These are phyloP conservation scores for Syngnathus acus DNA, from an alignment of 2,797 vertebrate genomes.

Conservation along the genomic window DNA sequence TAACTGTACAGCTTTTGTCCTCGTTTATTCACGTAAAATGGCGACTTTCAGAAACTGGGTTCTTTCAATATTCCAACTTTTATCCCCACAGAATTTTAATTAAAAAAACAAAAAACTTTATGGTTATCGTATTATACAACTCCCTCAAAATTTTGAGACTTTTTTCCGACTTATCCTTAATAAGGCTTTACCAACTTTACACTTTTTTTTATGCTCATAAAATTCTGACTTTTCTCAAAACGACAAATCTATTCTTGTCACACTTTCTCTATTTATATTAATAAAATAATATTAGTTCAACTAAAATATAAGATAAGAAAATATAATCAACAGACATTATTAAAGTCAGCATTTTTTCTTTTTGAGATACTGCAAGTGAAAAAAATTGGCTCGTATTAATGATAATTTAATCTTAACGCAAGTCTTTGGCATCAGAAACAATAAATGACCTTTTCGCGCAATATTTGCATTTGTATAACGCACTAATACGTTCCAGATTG, in stretches of 20 bases:
- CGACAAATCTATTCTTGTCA: background rate
- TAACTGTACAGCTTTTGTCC: background rate
- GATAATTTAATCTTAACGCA: conserved; percentile 61
- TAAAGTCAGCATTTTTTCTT: conserved; percentile 3
- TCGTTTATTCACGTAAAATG: background rate
- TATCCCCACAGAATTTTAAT: background rate
- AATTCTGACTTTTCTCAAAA: background rate
- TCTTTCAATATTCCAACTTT: background rate
- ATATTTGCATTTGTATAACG: background rate
- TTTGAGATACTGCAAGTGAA: conserved; percentile 14
- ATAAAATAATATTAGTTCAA: background rate
- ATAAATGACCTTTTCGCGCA: conserved; percentile 68
- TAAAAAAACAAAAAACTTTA: background rate
- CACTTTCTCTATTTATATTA: background rate
- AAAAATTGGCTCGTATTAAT: conserved; percentile 25
- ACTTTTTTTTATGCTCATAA: background rate
- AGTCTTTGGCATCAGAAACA: conserved; percentile 80
- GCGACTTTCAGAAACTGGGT: background rate
- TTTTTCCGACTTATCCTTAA: background rate
- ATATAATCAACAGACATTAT: background rate
- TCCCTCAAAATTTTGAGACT: background rate
- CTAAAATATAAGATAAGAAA: background rate
- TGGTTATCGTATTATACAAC: background rate
- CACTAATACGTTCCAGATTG: conserved; percentile 66
- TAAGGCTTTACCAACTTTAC: background rate